phyloP scores from a whole-genome alignment of 2,888 invertebrate species.

The Bursaphelenchus okinawaensis region DNA sequence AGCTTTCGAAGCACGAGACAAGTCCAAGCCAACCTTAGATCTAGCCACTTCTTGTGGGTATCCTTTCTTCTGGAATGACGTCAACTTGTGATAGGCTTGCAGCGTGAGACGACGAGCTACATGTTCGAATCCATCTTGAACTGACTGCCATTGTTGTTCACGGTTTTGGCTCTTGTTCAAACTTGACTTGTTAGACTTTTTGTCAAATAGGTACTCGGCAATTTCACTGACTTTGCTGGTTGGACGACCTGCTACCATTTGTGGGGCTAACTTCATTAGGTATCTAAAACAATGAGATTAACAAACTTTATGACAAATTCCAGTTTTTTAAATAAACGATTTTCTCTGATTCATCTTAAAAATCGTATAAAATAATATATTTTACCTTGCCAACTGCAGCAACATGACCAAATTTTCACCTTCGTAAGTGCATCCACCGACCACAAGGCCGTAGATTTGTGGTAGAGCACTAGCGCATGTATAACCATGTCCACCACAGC shows the following conservation, averaged over 20 bases:
- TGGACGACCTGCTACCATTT: conserved; percentile 17
- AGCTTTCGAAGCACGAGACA: conserved; percentile 70
- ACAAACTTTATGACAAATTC: neutral
- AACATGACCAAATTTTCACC: conserved; percentile 91
- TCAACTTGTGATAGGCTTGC: conserved; percentile 35
- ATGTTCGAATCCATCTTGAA: conserved; percentile 43
- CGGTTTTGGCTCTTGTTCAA: neutral
- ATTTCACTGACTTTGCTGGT: conserved; percentile 16
- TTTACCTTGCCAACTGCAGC: conserved; percentile 72
- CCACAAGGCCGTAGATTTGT: conserved; percentile 70
- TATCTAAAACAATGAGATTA: conserved; percentile 21
- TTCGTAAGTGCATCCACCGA: conserved; percentile 69
- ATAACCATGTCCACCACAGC: conserved; percentile 94
- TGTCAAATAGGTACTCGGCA: conserved; percentile 21
- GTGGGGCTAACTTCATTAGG: conserved; percentile 39
- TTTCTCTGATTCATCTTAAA: no score
- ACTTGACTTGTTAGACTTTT: conserved; percentile 62
- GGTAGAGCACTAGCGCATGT: conserved; percentile 67
- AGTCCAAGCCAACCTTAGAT: conserved; percentile 39
- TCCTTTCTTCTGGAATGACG: conserved; percentile 22
- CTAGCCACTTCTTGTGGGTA: conserved; percentile 33
- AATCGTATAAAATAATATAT: neutral
- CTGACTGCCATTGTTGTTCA: neutral
- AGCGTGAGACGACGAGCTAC: conserved; percentile 41
- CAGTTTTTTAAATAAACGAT: no score